phyloP scores from a whole-genome alignment of 2,888 invertebrate species.

The Mallateleia sp. region DNA sequence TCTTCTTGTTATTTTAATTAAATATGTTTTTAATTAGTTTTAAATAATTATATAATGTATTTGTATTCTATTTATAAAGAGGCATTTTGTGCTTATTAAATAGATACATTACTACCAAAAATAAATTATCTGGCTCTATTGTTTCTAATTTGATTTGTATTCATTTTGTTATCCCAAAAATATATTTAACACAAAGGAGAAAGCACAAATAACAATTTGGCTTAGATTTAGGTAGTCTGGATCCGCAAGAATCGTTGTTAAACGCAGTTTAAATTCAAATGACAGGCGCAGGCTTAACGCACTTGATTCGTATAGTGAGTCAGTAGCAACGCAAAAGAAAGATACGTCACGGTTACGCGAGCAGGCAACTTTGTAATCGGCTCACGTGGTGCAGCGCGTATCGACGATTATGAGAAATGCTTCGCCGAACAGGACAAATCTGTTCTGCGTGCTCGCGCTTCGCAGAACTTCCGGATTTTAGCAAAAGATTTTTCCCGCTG shows the following conservation, averaged over 20 bases:
- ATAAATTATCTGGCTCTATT: conserved; percentile 28
- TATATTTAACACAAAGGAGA: conserved; percentile 23
- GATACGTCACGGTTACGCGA: conserved; percentile 72
- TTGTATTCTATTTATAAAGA: too few species aligned
- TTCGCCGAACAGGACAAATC: conserved; percentile 82
- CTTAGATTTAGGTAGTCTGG: conserved; percentile 7
- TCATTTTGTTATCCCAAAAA: conserved; percentile 28
- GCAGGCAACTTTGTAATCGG: conserved; percentile 73
- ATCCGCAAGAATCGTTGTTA: conserved; percentile 50
- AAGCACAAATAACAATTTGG: conserved; percentile 14
- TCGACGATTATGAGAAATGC: conserved; percentile 77
- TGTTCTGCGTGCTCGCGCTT: conserved; percentile 83
- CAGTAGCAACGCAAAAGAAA: conserved; percentile 36
- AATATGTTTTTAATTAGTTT: too few species aligned
- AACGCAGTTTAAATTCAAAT: conserved; percentile 51
- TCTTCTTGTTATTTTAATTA: too few species aligned
- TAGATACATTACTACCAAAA: too few species aligned
- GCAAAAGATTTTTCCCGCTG: conserved; percentile 77
- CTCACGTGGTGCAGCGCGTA: conserved; percentile 73
- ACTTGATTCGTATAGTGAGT: conserved; percentile 43
- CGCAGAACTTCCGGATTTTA: conserved; percentile 80
- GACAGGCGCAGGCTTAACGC: conserved; percentile 32
- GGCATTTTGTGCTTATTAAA: too few species aligned
- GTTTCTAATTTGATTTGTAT: conserved; percentile 31
- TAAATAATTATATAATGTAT: too few species aligned